Base-by-base conservation (phyloP, 2,888 invertebrate species). In the Agrotis puta region DNA sequence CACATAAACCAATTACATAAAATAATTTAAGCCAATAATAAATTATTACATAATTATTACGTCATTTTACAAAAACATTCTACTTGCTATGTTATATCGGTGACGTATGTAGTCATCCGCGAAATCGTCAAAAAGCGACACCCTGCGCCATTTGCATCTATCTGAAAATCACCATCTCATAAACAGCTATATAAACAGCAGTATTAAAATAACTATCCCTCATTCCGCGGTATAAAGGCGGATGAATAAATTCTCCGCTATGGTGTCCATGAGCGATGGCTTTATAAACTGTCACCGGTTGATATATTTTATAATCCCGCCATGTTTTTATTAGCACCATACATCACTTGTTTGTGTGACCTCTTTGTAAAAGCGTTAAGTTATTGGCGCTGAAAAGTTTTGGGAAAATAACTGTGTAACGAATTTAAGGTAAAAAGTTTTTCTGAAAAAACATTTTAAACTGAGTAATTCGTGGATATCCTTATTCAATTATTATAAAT, bases 301-400 rank as follows among this genome's bases (percentile, higher is more conserved):
- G 66, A 75, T 68, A 69, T 66, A 78, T 81, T 78, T 81, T 74
- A 78, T 69, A 78, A 82, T 75, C 69, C 75, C 51, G 62, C 27
- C 78, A 77, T 63, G 24, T 74, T 81, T 81, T 81, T 81, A 81
- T 77, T 81, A 70, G 58, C 56, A 48, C 43, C 43, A 71, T 78
- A 69, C 66, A 71, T 81, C 81, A 81, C 68, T 54, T 33, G 54
- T 43, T 13, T 53, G 18, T 62, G 51, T 45, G 77, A 65, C 58
- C 47, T 74, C 67, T 77, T 69, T 56, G 56, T 68, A 56, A 58
- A 64, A 65, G 14, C 48, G 39, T 24, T 13, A 58, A 76, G 56
- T 81, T 76, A 65, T 65, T 72, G 57, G 51, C 11, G 74, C 27
- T 65, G 50, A 58, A 65, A 33, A 65, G n/a, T 69, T 78, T 6